Evolutionary conservation across 1,140 invertebrate genomes (phyloP), one percentile per base, ranked within the genome.

Genomic region (Drosophila nebulosa): DNA sequence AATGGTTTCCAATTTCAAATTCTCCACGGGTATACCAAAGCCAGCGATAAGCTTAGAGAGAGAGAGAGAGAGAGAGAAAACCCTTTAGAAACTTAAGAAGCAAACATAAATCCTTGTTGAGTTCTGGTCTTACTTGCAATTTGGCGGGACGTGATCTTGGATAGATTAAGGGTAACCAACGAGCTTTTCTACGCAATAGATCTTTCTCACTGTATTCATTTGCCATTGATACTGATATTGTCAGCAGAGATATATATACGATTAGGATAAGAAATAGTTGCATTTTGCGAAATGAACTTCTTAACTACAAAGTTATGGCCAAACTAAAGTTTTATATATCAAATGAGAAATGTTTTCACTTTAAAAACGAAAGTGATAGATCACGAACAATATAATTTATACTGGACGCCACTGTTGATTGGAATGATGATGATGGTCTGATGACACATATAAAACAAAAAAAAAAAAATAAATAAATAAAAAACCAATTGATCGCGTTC

Each of bases 11-110:
- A 67, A 21, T 9, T 78, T 59, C 0, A 91, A 70, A 30, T 80
- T 69, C 0, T 83, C 76, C 7, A 88, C 71, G 0, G 90, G 90
- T 58, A 91, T 90, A 65, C 91, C 91, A 71, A 91, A 90, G 22
- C 90, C 91, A 14, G 32, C 63, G n/a, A 91, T 83, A 51, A 85
- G 79, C 90, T 91, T n/a, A n/a, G n/a, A 27, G 3, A 18, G 22
- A 1, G 16, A 46, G 9, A 12, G 3, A 1, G 0, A 42, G 16
- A 21, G 10, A 1, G 22, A 18, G 16, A 0, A 14, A 24, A 52
- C n/a, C n/a, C n/a, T n/a, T n/a, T n/a, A n/a, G n/a, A n/a, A n/a
- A n/a, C n/a, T n/a, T n/a, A 35, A 2, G 4, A 0, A 55, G 30
- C 5, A 60, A 7, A 12, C 36, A n/a, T 50, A 5, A 30, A 53